Conservation (phyloP, 1,140 invertebrate species). For the Halesus radiatus region DNA sequence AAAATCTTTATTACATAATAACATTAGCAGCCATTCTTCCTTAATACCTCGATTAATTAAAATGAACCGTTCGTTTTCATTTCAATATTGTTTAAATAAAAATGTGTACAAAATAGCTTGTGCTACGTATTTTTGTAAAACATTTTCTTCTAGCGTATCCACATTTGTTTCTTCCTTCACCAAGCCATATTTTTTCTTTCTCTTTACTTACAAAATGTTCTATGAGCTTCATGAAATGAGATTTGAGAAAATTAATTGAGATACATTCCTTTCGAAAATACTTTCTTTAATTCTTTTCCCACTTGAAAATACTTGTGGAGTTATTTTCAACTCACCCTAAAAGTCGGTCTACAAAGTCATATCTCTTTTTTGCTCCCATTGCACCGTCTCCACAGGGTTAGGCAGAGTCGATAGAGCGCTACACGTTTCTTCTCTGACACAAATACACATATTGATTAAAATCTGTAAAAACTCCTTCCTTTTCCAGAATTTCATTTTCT, state of each 20-base stretch:
- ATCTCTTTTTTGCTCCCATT: no score
- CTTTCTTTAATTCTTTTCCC: not conserved
- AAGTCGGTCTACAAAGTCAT: no score
- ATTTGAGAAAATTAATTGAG: no score
- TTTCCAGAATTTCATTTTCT: no score
- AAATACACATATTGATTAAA: no score
- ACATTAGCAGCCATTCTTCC: not conserved
- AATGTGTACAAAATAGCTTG: conserved; percentile 14
- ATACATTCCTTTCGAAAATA: not conserved
- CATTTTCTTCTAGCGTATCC: not conserved
- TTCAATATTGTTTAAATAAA: not conserved
- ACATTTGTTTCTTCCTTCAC: not conserved
- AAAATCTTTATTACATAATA: not conserved
- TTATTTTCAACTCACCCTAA: no score
- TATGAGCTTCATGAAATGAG: not conserved
- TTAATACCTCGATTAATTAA: not conserved
- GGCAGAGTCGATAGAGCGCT: no score
- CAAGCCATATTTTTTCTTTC: not conserved
- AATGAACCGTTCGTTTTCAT: not conserved
- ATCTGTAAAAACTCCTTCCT: no score
- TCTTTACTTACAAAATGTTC: not conserved
- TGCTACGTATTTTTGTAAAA: conserved; percentile 6
- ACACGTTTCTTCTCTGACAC: no score
- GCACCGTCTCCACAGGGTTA: no score
- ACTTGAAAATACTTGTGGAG: no score